Evolutionary conservation across 2,113 vertebrate species (phyloP).

Genomic region (Gallinago paraguaiae): DNA sequence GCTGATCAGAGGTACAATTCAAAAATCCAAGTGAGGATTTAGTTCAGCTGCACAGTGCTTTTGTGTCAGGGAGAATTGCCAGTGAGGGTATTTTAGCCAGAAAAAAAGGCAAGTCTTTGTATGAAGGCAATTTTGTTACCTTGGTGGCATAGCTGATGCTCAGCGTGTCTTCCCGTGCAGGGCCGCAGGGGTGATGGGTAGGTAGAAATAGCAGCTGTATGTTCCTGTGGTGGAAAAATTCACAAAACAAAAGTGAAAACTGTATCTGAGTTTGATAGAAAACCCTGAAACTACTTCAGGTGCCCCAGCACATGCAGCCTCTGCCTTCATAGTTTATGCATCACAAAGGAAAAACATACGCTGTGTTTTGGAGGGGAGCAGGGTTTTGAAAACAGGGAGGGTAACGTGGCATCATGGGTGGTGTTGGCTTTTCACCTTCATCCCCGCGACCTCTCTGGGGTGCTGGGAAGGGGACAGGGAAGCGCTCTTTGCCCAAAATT

Average conservation of each 20-base stretch:
- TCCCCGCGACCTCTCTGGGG: rapidly evolving
- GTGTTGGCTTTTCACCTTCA: background rate
- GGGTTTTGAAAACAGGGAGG: background rate
- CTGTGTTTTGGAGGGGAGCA: background rate
- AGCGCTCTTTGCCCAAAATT: background rate
- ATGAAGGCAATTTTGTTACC: background rate
- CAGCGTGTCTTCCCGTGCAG: rapidly evolving
- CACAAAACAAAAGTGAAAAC: background rate
- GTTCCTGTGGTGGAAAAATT: background rate
- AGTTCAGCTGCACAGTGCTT: background rate
- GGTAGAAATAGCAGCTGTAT: background rate
- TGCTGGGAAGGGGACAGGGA: background rate
- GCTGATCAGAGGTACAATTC: conserved; percentile 19
- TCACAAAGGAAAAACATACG: background rate
- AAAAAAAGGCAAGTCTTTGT: background rate
- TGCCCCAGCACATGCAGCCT: background rate
- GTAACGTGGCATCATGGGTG: background rate
- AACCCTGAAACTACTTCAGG: background rate
- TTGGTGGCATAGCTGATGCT: background rate
- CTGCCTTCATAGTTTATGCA: background rate
- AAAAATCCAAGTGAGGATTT: background rate
- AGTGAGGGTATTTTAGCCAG: background rate
- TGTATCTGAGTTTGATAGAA: background rate
- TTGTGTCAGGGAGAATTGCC: background rate
- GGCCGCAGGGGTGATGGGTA: background rate